phyloP scores from a whole-genome alignment of 2,888 invertebrate species.

The Caenorhabditis auriculariae region DNA sequence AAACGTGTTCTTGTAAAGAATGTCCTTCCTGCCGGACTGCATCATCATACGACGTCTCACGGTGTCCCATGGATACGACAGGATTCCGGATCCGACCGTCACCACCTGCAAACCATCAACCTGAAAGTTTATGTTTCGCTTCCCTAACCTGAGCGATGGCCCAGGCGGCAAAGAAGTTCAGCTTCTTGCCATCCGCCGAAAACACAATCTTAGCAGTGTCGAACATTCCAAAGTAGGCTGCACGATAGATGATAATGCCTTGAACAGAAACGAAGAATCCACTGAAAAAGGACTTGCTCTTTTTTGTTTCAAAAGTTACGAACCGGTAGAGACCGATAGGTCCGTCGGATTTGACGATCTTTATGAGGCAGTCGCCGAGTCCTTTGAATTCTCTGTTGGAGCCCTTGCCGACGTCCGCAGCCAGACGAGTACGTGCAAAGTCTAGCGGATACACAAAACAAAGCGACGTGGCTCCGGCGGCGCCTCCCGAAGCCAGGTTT shows the following conservation, averaged over 20 bases:
- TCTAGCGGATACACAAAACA: constrained; percentile 93
- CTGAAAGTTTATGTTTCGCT: constrained; percentile 66
- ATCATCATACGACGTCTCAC: constrained; percentile 96
- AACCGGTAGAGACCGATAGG: constrained; percentile 77
- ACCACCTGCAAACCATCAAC: too few relatives aligned
- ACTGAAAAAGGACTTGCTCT: too few relatives aligned
- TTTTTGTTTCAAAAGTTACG: too few relatives aligned
- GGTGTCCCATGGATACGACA: constrained; percentile 97
- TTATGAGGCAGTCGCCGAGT: constrained; percentile 81
- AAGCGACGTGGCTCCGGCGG: constrained; percentile 88
- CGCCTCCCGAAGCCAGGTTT: constrained; percentile 88
- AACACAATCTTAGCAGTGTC: constrained; percentile 91
- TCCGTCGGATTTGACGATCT: constrained; percentile 80
- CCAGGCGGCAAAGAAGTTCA: constrained; percentile 87
- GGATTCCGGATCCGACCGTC: constrained; percentile 85
- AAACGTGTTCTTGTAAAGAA: constrained; percentile 85
- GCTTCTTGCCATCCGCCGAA: constrained; percentile 84
- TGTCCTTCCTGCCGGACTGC: constrained; percentile 88
- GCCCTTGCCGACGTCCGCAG: constrained; percentile 84
- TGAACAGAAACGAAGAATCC: constrained; percentile 92
- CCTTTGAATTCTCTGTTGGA: constrained; percentile 83
- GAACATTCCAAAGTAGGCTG: constrained; percentile 91
- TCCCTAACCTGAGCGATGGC: constrained; percentile 70
- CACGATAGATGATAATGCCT: constrained; percentile 85
- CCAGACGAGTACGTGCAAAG: constrained; percentile 86